Base-by-base conservation (phyloP, 2,797 vertebrate genomes). In the Gila robusta region DNA sequence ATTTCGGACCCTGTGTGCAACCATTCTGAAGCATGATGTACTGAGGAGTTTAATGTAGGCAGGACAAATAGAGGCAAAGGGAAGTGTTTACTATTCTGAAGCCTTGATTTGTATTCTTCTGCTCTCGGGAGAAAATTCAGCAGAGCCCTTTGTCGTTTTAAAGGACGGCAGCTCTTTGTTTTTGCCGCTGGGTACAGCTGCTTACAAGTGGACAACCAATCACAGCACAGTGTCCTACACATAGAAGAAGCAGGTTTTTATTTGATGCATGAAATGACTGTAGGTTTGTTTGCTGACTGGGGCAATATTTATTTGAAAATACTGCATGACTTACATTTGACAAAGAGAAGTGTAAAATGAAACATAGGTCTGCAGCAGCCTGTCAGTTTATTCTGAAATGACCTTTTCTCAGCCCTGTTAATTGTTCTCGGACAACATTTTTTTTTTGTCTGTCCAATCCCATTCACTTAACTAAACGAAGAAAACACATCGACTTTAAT, bases 321-420 rank as follows among this genome's bases (percentile, higher is more conserved):
- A 69, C 74, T 6, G 16, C 56, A 49, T 47, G 23, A 32, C 54
- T 80, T 87, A 69, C 79, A 39, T 79, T 76, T 28, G 81, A 86
- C 59, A 41, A 79, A 44, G 19, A 64, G 80, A 81, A 85, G 82
- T 74, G 49, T 81, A 69, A 76, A 71, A 87, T 79, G 56, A 84
- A 73, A 66, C 81, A 35, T 35, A n/a, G 37, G 79, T 72, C 72
- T 41, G 56, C 82, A 47, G 67, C 76, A n/a, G 23, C 23, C 56
- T 56, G 56, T 69, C 83, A 52, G 82, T 85, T 83, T 88, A 88
- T 82, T 89, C 74, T 62, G 28, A 74, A 81, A 69, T 88, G 89
- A 89, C 89, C 89, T 91, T 91, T 90, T 44, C 62, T 11, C 37
- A 47, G 49, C 59, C 41, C 74, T n/a, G 26, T 78, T 89, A 86